Conservation (phyloP, 2,888 invertebrate species). For the Sarcophaga carnaria region DNA sequence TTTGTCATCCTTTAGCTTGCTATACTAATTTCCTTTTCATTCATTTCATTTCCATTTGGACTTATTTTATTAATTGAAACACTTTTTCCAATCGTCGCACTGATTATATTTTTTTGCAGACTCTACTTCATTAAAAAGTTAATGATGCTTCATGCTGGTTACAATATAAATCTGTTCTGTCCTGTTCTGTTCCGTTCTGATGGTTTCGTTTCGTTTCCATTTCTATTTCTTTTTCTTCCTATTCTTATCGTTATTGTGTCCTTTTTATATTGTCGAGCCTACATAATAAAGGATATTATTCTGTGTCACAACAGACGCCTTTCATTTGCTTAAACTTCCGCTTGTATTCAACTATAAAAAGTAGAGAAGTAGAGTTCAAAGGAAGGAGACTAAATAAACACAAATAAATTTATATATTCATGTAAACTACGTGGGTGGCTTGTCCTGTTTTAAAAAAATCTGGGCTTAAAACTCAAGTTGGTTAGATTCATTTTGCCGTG, state of each 20-base stretch:
- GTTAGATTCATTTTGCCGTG: too few species aligned
- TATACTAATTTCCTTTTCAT: not conserved
- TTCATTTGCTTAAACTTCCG: conserved; percentile 54
- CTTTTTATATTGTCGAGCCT: conserved; percentile 20
- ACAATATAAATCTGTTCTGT: not conserved
- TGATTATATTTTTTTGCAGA: conserved; percentile 13
- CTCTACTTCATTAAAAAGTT: conserved; percentile 41
- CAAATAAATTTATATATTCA: too few species aligned
- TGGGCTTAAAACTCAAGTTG: too few species aligned
- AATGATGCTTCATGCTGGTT: not conserved
- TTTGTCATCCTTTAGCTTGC: not conserved
- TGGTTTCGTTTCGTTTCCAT: not conserved
- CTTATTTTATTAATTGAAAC: conserved; percentile 36
- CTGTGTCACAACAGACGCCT: conserved; percentile 54
- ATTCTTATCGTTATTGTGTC: not conserved
- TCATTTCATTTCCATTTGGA: conserved; percentile 30
- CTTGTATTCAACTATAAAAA: conserved; percentile 3
- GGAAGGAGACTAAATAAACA: not conserved
- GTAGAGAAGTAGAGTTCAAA: not conserved
- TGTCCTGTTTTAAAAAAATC: too few species aligned
- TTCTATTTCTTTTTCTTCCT: not conserved
- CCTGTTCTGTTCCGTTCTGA: not conserved
- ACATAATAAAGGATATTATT: conserved; percentile 48
- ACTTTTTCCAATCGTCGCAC: conserved; percentile 16
- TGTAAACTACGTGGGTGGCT: too few species aligned